A percentile compares a stretch with the other conserved stretches of the same genome.
Conservation (phyloP, 2,888 invertebrate genomes). For the Ophioninae sp. region DNA sequence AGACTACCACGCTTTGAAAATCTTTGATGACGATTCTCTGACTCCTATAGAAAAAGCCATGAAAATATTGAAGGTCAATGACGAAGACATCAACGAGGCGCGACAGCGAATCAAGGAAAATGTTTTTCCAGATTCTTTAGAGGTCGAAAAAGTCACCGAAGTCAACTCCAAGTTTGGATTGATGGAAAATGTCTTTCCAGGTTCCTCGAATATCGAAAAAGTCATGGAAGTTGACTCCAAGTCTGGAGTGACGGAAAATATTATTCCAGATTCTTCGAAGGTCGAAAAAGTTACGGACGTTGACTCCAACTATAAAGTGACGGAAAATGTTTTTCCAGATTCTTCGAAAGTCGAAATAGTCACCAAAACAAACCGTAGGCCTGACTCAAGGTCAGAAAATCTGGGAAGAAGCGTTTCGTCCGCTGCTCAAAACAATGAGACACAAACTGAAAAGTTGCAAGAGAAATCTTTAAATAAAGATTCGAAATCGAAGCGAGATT, state of each 20-base stretch:
- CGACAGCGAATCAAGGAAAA: conserved; percentile 42
- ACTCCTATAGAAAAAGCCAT: conserved; percentile 68
- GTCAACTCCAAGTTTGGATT: no score
- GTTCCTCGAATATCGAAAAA: conserved; percentile 9
- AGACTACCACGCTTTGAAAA: conserved; percentile 47
- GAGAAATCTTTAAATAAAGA: background rate
- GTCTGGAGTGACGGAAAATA: conserved; percentile 34
- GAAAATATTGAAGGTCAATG: conserved; percentile 68
- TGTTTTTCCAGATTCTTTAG: background rate
- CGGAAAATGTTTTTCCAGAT: background rate
- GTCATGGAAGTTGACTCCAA: conserved; percentile 10
- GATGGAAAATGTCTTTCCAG: background rate
- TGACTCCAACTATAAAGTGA: no score
- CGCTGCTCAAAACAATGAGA: background rate
- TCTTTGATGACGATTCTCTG: conserved; percentile 57
- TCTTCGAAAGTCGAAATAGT: conserved; percentile 12
- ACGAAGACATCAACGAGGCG: conserved; percentile 63
- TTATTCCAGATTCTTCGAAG: background rate
- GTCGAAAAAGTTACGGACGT: no score
- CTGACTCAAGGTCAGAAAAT: background rate
- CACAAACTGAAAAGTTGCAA: background rate
- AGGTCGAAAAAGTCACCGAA: no score
- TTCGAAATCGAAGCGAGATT: background rate
- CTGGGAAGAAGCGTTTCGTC: conserved; percentile 17
- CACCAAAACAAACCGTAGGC: conserved; percentile 9